Base-by-base conservation (phyloP, 2,797 vertebrate species). In the Mareca penelope region DNA sequence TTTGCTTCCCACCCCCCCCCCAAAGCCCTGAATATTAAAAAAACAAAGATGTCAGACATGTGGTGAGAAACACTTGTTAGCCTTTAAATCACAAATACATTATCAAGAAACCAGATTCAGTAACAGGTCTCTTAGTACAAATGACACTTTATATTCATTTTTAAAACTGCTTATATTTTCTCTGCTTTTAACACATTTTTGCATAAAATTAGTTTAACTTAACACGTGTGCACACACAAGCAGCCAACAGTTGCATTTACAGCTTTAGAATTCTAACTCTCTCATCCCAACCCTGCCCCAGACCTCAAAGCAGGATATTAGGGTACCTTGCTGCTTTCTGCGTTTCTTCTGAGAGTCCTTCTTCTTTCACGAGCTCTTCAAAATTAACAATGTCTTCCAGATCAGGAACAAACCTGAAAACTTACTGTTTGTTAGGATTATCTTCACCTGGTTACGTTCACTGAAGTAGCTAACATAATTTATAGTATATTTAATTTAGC, bases 351-450 rank as follows among this genome's bases (percentile, higher is more conserved):
- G 99, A 98, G 46, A 99, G 98, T 11, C 98, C 98, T 96, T 99
- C 99, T 96, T 99, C 99, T 97, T 99, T 99, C 86, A 99, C 99
- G 84, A 99, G 97, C 97, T 99, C 99, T 97, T 99, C 99, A 97
- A 99, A 99, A 97, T 99, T 99, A 53, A 99, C 99, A 15, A 99
- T 99, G 92, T 99, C 99, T 98, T 99, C 99, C 94, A 99, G 98
- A 97, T 99, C 99, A 21, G 99, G 99, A 94, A 99, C 99, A 95
- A 99, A 99, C 96, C 99, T 99, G 95, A 7, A 92, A 90, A 92
- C 82, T 88, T 90, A 94, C 94, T 95, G 31, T 64, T 87, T 61
- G 78, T 95, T 85, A 94, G 33, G 13, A 76, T 88, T 75, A 72
- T 18, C 70, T 40, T 90, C 85, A 94, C 72, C 28, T 61, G 31